Conservation (phyloP, 1,140 invertebrate genomes). For the Aphidius ervi region DNA sequence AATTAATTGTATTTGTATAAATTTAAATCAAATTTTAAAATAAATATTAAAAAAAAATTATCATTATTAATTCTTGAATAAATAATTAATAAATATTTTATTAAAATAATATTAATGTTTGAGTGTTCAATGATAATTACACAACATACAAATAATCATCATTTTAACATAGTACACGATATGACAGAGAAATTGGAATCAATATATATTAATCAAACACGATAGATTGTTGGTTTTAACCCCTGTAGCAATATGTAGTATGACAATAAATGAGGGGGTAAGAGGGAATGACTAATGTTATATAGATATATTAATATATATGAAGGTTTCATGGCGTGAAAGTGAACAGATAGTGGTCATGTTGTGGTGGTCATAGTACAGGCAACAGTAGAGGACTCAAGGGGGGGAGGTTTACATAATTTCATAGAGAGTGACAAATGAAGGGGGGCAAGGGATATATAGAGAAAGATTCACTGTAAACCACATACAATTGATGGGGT, state of each 20-base stretch:
- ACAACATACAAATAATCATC: not conserved
- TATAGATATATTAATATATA: conserved; percentile 8
- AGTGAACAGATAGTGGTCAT: conserved; percentile 29
- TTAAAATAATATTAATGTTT: too few relatives aligned
- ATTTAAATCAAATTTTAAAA: too few relatives aligned
- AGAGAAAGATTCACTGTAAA: conserved; percentile 26
- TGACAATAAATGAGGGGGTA: too few relatives aligned
- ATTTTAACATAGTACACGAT: not conserved
- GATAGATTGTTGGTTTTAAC: too few relatives aligned
- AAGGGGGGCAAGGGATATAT: conserved; percentile 22
- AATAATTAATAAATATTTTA: too few relatives aligned
- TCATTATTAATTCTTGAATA: too few relatives aligned
- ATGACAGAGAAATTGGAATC: not conserved
- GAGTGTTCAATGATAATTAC: not conserved
- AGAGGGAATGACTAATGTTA: too few relatives aligned
- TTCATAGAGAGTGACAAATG: not conserved
- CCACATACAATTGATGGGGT: conserved; percentile 42
- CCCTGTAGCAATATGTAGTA: too few relatives aligned
- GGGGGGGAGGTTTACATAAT: not conserved
- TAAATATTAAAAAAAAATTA: too few relatives aligned
- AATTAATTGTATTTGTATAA: too few relatives aligned
- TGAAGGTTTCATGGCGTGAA: conserved; percentile 20
- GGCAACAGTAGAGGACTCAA: conserved; percentile 1
- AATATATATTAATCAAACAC: not conserved
- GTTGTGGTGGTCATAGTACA: conserved; percentile 24